These are phyloP conservation scores for Xiphorhynchus erythropygius DNA, from an alignment of 2,797 vertebrate species.

Conservation along the genomic window DNA sequence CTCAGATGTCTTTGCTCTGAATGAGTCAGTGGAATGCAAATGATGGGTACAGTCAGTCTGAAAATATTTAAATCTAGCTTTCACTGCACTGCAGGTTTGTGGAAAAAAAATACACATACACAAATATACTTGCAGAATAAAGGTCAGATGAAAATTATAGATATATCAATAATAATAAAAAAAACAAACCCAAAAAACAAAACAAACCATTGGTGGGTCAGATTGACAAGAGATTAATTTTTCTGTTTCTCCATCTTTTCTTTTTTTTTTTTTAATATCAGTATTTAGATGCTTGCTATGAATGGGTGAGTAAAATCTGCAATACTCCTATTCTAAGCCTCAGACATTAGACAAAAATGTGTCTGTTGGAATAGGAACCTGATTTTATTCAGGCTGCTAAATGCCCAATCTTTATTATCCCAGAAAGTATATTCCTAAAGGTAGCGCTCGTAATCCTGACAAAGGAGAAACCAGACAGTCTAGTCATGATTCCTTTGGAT, in stretches of 20 bases:
- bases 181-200: background rate
- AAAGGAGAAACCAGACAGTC: constrained; percentile 51
- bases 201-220: constrained; percentile 29
- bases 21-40: constrained; percentile 98
- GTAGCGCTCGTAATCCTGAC: constrained; percentile 35
- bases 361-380: constrained; percentile 62
- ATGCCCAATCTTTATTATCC: constrained; percentile 64
- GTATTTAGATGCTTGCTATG: constrained; percentile 67
- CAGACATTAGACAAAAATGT: constrained; percentile 66
- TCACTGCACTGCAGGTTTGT: constrained; percentile 81
- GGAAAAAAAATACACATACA: constrained; percentile 37
- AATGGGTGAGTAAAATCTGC: constrained; percentile 55
- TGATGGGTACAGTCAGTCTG: constrained; percentile 80
- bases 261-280: constrained; percentile 57
- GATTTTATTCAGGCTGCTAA: constrained; percentile 71
- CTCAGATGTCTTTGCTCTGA: constrained; percentile 96
- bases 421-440: constrained; percentile 43
- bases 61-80: constrained; percentile 85
- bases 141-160: constrained; percentile 75
- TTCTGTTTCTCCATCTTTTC: constrained; percentile 42
- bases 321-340: constrained; percentile 65
- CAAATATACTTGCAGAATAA: constrained; percentile 57
- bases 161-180: constrained; percentile 69
- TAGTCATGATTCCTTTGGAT: constrained; percentile 44
- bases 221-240: constrained; percentile 74